Base-by-base conservation (phyloP, 2,888 invertebrate species). In the Eumacrocentrus americanus region DNA sequence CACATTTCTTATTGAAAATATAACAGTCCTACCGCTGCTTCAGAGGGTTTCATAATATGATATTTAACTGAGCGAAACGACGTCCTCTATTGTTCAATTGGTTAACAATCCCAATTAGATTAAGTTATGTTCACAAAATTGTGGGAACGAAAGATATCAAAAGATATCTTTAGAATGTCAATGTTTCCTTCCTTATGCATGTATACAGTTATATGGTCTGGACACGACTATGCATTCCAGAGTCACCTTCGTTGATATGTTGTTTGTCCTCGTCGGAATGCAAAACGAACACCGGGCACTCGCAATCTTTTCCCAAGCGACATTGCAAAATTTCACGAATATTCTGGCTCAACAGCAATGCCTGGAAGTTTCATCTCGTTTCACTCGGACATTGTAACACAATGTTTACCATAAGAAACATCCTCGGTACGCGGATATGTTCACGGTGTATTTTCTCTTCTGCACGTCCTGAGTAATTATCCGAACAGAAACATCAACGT, bases 401-500 rank as follows among this genome's bases (percentile, higher is more conserved):
- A 18, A 6, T 54, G 11, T 44, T 23, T 57, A 37, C 37, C 9
- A 22, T 35, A 25, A 37, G 16, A 44, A 44, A 20, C 44, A 44
- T 44, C 44, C 20, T 2, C 18, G 20, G 22, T 20, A 16, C 44
- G n/a, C n/a, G n/a, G n/a, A 20, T n/a, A 44, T 44, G 22, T 29
- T 6, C 56, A 35, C 16, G 47, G 34, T 25, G 40, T 40, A 23
- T 29, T 44, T 22, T 34, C 22, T 42, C 34, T 44, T 29, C 25
- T 37, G 14, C 44, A 44, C 20, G 44, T 44, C 22, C n/a, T 38
- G 40, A 22, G 42, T 47, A 23, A 54, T 47, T 58, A 58, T 48
- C 22, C 58, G 55, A 37, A 38, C 44, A 38, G 42, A 18, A 35
- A 16, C 50, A 16, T 40, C 53, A 40, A 20, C 55, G 56, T 61